Evolutionary conservation across 2,797 vertebrate genomes (phyloP).

Genomic region (Rhynchonycteris naso): DNA sequence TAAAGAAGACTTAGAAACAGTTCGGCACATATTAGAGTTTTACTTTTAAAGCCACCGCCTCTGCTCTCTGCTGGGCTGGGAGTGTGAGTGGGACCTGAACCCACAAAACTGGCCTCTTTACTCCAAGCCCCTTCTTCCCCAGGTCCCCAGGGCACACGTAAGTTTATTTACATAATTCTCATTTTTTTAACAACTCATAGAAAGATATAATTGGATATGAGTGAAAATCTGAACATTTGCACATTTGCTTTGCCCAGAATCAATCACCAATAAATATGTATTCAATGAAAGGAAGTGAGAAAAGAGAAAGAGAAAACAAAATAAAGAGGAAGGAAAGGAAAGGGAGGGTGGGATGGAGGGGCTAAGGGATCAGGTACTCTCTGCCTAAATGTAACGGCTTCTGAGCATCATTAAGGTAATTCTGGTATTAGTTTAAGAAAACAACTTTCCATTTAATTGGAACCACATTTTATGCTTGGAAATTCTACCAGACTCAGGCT

Average conservation of each 20-base stretch:
- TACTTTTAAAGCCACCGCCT: neutral
- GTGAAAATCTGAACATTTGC: neutral
- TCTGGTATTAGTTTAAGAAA: neutral
- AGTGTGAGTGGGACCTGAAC: neutral
- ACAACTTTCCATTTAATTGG: neutral
- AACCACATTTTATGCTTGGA: neutral
- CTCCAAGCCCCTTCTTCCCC: neutral
- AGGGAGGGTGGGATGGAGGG: rapidly evolving
- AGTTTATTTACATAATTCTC: neutral
- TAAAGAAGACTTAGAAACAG: neutral
- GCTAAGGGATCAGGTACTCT: neutral
- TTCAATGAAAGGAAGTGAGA: neutral
- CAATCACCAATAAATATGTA: neutral
- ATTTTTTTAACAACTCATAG: neutral
- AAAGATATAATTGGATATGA: neutral
- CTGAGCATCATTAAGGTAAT: neutral
- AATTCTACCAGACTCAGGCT: neutral
- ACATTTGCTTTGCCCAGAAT: neutral
- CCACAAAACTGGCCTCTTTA: neutral
- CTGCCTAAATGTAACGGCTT: neutral
- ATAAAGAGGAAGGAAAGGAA: neutral
- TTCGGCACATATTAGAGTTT: neutral
- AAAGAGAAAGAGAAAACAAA: neutral
- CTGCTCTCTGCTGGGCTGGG: neutral
- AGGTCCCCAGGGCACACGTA: neutral